These are phyloP conservation scores for Pygoscelis antarcticus DNA, from an alignment of 2,113 vertebrate genomes.

Conservation along the genomic window DNA sequence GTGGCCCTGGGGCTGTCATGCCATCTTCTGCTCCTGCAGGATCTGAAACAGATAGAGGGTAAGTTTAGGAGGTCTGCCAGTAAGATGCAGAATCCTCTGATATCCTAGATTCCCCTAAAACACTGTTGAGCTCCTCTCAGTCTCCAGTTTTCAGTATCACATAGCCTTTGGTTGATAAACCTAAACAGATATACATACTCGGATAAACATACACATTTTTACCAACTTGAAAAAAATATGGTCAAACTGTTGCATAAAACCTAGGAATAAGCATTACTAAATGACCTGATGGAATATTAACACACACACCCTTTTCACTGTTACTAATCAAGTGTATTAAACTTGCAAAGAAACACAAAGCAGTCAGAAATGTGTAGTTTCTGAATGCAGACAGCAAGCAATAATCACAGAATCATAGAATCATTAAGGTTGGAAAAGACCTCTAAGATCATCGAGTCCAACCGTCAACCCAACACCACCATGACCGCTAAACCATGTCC, in stretches of 20 bases:
- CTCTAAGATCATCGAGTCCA: too few relatives aligned
- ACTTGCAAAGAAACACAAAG: not conserved
- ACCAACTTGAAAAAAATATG: not conserved
- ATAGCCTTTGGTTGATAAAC: not conserved
- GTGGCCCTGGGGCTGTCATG: not conserved
- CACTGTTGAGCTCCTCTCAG: not conserved
- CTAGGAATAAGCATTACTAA: not conserved
- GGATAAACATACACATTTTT: not conserved
- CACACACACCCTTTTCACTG: fast-evolving
- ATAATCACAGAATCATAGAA: too few relatives aligned
- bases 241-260: not conserved
- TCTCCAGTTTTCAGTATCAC: not conserved
- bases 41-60: not conserved
- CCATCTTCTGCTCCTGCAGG: not conserved
- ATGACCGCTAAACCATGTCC: too few relatives aligned
- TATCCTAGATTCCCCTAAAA: not conserved
- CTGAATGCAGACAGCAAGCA: not conserved
- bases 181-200: not conserved
- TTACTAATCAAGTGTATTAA: not conserved
- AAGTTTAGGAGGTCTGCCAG: not conserved
- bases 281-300: not conserved
- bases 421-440: too few relatives aligned
- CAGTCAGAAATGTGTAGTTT: not conserved
- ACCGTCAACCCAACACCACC: too few relatives aligned
- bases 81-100: not conserved